These are phyloP conservation scores for Brachymystax lenok DNA, from an alignment of 2,797 vertebrate genomes.

Conservation along the genomic window DNA sequence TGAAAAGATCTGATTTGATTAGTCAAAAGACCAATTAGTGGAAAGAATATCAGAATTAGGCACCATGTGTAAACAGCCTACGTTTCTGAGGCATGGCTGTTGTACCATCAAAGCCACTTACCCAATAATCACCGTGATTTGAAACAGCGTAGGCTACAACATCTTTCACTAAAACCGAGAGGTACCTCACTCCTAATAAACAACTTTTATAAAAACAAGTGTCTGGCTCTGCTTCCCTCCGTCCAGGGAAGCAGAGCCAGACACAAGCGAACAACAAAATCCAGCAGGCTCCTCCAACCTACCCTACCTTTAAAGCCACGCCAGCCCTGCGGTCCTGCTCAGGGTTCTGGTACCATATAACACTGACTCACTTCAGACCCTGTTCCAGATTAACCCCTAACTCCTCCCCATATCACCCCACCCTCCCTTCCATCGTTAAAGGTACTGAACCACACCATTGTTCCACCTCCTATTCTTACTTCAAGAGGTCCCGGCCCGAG, in stretches of 20 bases:
- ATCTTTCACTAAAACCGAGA: constrained; percentile 45
- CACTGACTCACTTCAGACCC: constrained; percentile 39
- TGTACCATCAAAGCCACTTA: constrained; percentile 44
- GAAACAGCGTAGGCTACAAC: constrained; percentile 51
- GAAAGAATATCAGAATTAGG: not conserved
- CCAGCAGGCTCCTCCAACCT: constrained; percentile 16
- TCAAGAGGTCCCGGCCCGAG: constrained; percentile 29
- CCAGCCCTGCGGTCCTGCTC: constrained; percentile 40
- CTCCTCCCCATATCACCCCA: constrained; percentile 18
- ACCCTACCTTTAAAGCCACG: constrained; percentile 40
- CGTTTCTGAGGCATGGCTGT: not conserved
- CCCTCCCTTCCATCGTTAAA: constrained; percentile 28
- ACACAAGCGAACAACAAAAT: constrained; percentile 47
- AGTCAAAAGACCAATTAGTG: no score
- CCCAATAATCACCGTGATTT: constrained; percentile 53
- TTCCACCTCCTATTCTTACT: constrained; percentile 33
- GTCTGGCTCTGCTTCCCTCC: not conserved
- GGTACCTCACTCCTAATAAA: constrained; percentile 56
- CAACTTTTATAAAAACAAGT: constrained; percentile 65
- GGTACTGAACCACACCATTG: constrained; percentile 35
- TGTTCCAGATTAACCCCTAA: constrained; percentile 15
- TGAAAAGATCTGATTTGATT: no score
- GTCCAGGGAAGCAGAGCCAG: constrained; percentile 52
- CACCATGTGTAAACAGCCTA: constrained; percentile 1
- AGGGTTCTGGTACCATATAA: constrained; percentile 37